A percentile compares a stretch with the other conserved stretches of the same genome.
phyloP scores from a whole-genome alignment of 2,113 vertebrate species.

The Spea bombifrons region DNA sequence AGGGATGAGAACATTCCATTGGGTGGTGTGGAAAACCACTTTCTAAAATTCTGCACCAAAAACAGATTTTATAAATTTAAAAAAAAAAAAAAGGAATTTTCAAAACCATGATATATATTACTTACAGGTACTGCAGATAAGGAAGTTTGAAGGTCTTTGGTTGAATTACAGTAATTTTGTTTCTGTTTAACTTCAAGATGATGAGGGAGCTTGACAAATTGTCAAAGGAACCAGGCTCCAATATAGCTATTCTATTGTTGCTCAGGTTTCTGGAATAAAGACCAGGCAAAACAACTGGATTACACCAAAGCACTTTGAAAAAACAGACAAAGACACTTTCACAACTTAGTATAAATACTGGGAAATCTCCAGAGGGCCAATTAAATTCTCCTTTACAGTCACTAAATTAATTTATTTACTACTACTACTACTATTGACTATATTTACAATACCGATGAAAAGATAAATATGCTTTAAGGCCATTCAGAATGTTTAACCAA shows the following conservation, averaged over 20 bases:
- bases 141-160: constrained; percentile 89
- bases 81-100: neutral
- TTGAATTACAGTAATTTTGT: constrained; percentile 81
- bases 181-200: constrained; percentile 90
- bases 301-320: too few relatives aligned
- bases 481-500: too few relatives aligned
- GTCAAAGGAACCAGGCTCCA: constrained; percentile 93
- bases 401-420: too few relatives aligned
- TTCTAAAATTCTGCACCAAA: neutral
- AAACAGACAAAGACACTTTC: too few relatives aligned
- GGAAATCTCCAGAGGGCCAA: too few relatives aligned
- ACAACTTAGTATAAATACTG: too few relatives aligned
- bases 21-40: too few relatives aligned
- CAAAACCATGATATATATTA: constrained; percentile 46
- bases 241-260: constrained; percentile 87
- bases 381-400: too few relatives aligned
- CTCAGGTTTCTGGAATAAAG: constrained; percentile 81
- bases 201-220: constrained; percentile 88
- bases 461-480: too few relatives aligned
- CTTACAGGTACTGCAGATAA: constrained; percentile 92
- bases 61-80: neutral
- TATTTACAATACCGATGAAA: too few relatives aligned
- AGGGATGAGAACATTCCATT: too few relatives aligned
- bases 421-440: too few relatives aligned
- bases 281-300: constrained; percentile 23